Conservation (phyloP, 2,113 vertebrate species). For the Mustelus asterias region DNA sequence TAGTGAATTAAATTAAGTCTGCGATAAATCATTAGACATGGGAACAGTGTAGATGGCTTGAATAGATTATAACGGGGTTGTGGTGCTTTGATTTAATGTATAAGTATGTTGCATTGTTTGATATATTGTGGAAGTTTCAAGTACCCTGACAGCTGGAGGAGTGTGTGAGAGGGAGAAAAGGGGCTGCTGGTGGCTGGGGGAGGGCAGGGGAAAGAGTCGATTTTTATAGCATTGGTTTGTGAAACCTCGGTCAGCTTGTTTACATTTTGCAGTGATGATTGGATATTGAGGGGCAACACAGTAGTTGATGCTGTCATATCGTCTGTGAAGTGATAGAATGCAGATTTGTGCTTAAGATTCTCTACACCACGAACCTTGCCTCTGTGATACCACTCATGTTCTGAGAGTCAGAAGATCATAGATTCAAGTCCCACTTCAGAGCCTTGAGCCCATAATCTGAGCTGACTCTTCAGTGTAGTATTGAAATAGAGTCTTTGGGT, state of each 20-base stretch:
- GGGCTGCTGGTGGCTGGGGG: background rate
- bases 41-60: background rate
- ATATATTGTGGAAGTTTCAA: background rate
- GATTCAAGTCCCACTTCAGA: constrained; percentile 1
- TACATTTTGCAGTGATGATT: background rate
- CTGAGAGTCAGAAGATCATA: background rate
- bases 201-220: background rate
- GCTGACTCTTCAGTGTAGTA: background rate
- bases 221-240: background rate
- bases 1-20: background rate
- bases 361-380: too few species aligned
- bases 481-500: background rate
- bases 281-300: background rate
- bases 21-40: background rate
- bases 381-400: background rate
- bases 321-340: background rate
- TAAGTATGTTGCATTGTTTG: background rate
- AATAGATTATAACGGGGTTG: background rate
- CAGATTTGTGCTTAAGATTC: background rate
- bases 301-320: background rate
- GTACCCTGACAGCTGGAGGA: background rate
- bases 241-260: background rate
- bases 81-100: background rate
- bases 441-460: background rate
- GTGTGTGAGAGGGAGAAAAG: background rate